A percentile compares a stretch with the other conserved stretches of the same genome.
Conservation (phyloP, 2,113 vertebrate genomes). For the Solea solea region DNA sequence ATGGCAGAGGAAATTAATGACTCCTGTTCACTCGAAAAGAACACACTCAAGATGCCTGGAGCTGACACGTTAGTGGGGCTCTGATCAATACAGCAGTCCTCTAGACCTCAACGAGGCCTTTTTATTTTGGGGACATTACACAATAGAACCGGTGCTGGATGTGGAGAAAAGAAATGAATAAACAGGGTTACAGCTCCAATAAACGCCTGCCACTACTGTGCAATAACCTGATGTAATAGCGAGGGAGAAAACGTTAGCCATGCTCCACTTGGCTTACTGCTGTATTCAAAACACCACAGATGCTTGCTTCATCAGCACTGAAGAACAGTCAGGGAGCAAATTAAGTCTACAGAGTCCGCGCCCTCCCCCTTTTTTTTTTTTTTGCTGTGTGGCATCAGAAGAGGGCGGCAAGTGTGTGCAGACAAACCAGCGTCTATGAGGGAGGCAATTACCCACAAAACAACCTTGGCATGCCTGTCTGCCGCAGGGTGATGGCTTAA, state of each 20-base stretch:
- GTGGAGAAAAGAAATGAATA: conserved; percentile 39
- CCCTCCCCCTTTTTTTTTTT: conserved; percentile 45
- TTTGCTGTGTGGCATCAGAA: conserved; percentile 60
- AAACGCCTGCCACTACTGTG: conserved; percentile 63
- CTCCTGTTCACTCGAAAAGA: conserved; percentile 58
- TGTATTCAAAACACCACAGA: conserved; percentile 72
- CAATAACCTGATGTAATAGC: conserved; percentile 63
- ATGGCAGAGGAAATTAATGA: conserved; percentile 62
- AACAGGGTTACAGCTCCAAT: conserved; percentile 37
- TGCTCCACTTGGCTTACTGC: conserved; percentile 68
- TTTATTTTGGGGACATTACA: conserved; percentile 62
- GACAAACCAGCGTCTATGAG: conserved; percentile 69
- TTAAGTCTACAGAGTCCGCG: conserved; percentile 69
- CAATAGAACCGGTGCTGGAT: conserved; percentile 31
- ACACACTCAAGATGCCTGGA: conserved; percentile 52
- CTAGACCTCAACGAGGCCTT: conserved; percentile 48
- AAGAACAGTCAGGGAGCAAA: conserved; percentile 77
- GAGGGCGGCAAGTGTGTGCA: conserved; percentile 59
- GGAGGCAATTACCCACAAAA: conserved; percentile 81
- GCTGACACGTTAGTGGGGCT: conserved; percentile 60
- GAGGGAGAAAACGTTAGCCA: conserved; percentile 53
- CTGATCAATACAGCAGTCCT: conserved; percentile 57
- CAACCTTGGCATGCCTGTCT: conserved; percentile 78
- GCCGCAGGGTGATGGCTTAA: conserved; percentile 73
- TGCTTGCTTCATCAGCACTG: conserved; percentile 77